These are phyloP conservation scores for Halcyon smyrnensis DNA, from an alignment of 2,797 vertebrate species.

Conservation along the genomic window DNA sequence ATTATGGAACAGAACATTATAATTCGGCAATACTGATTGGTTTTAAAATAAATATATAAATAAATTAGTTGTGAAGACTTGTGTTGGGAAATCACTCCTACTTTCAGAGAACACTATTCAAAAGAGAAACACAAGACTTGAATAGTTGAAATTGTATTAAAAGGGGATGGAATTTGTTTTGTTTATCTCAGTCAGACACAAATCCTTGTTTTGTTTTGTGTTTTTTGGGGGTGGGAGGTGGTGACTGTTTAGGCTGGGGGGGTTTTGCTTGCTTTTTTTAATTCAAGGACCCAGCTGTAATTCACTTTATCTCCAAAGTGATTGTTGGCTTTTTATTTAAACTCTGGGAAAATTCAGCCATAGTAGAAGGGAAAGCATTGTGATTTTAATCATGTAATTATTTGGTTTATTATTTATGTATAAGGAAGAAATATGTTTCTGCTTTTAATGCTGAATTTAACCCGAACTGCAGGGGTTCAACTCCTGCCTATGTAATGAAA, in stretches of 20 bases:
- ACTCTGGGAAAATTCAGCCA: neutral
- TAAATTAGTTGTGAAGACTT: neutral
- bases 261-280: neutral
- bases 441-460: neutral
- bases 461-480: neutral
- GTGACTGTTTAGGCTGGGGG: neutral
- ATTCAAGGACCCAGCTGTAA: neutral
- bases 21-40: neutral
- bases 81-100: neutral
- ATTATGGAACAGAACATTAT: neutral
- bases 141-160: neutral
- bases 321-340: neutral
- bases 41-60: neutral
- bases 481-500: neutral
- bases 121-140: neutral
- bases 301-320: neutral
- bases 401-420: neutral
- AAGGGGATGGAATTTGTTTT: neutral
- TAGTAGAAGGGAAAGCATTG: neutral
- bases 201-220: neutral
- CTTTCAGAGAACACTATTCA: neutral
- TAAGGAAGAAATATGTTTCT: neutral
- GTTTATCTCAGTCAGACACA: neutral
- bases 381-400: neutral
- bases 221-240: rapidly evolving